Base-by-base conservation (phyloP, 2,888 invertebrate genomes). In the Diploptera punctata region DNA sequence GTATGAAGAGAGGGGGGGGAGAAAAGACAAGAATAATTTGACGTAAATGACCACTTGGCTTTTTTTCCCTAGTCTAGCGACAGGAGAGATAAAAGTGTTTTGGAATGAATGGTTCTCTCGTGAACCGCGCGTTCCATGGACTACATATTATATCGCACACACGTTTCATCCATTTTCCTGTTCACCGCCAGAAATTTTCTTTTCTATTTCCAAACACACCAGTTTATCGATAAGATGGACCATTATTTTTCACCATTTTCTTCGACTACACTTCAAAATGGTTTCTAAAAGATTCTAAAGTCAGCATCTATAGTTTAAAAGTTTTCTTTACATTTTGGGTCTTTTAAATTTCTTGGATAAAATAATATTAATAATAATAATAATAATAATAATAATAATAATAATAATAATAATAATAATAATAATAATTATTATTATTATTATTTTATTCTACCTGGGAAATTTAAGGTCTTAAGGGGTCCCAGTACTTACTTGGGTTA, bases 11-110 rank as follows among this genome's bases (percentile, higher is more conserved):
- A 3, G 57, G 31, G 16, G 2, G 29, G 26, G 26, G 57, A 29
- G 38, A 13, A 61, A n/a, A 33, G 61, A 38, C 61, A 61, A 61
- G 61, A 61, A 61, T 61, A 61, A 61, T 61, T 61, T 61, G 61
- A 61, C 61, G 21, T 61, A 61, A 61, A 61, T 61, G 61, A 61
- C 61, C 61, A 61, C 38, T 38, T 61, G 61, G 61, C 31, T 31
- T 61, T 61, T 61, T 61, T 61, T 29, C 13, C 21, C 16, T 2
- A 16, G 13, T 24, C 57, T 57, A 29, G 61, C 61, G 38, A 61
- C 38, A 33, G 38, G 21, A 33, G 38, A 61, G 61, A 61, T 61
- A 61, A 61, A 61, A 38, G 38, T 5, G 61, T 3, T 24, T 29
- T 21, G 57, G 16, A 33, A 38, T 38, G 61, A 38, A 61, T 61